Conservation (phyloP, 2,888 invertebrate species). For the Litoditis marina region DNA sequence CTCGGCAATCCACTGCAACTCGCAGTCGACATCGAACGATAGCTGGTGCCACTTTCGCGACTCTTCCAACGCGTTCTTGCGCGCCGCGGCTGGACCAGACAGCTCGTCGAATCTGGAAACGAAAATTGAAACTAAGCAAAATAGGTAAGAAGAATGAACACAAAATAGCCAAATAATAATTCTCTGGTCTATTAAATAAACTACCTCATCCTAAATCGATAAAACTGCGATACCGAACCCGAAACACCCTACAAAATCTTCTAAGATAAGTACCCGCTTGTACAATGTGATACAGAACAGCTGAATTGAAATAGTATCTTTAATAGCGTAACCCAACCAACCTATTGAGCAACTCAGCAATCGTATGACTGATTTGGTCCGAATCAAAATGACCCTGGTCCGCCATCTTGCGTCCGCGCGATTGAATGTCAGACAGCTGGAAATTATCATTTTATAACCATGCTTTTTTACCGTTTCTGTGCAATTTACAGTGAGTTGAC, state of each 20-base stretch:
- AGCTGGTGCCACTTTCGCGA: constrained; percentile 87
- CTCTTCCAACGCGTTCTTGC: constrained; percentile 79
- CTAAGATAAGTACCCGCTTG: neutral
- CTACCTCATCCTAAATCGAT: neutral
- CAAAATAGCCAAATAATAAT: too few relatives aligned
- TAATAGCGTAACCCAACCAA: too few relatives aligned
- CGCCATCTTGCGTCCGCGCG: constrained; percentile 76
- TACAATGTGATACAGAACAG: too few relatives aligned
- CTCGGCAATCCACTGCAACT: constrained; percentile 91
- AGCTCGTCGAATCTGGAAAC: constrained; percentile 71
- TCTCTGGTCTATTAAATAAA: neutral
- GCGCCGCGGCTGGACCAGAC: constrained; percentile 72
- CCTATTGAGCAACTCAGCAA: constrained; percentile 27
- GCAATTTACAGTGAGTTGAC: too few relatives aligned
- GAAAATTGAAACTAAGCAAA: neutral
- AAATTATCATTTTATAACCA: constrained; percentile 51
- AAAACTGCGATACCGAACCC: neutral
- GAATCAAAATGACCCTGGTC: constrained; percentile 93
- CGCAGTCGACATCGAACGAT: constrained; percentile 84
- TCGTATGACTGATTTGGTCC: constrained; percentile 70
- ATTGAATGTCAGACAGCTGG: constrained; percentile 64
- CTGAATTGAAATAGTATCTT: too few relatives aligned
- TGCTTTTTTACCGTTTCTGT: neutral
- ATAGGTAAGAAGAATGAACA: neutral
- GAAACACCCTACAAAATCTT: neutral